A percentile compares a stretch with the other conserved stretches of the same genome.
phyloP scores from a whole-genome alignment of 2,113 vertebrate species.

The Alaudala cheleensis region DNA sequence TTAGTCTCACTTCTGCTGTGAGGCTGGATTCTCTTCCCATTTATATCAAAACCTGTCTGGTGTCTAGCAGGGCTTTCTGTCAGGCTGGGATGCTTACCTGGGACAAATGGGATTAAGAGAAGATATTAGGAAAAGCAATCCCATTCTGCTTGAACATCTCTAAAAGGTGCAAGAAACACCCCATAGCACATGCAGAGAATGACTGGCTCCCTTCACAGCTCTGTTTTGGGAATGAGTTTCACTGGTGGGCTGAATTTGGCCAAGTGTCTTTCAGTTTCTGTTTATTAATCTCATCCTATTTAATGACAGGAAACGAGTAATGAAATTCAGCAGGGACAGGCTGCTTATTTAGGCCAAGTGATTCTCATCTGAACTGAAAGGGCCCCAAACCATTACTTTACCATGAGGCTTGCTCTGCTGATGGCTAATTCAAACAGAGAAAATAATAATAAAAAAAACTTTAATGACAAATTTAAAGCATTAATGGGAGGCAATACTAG shows the following conservation, averaged over 20 bases:
- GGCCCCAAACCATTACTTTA: background rate
- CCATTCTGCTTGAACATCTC: background rate
- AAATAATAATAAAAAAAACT: background rate
- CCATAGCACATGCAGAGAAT: background rate
- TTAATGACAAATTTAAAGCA: background rate
- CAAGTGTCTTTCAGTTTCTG: background rate
- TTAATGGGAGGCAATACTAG: background rate
- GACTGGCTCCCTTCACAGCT: background rate
- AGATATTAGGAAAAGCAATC: background rate
- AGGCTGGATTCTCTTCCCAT: background rate
- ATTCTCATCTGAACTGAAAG: background rate
- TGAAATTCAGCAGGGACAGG: conserved; percentile 7
- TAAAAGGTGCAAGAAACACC: background rate
- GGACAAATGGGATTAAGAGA: background rate
- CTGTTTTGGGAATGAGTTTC: background rate
- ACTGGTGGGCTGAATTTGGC: background rate
- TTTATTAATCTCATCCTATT: conserved; percentile 20
- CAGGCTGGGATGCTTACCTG: background rate
- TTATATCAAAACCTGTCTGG: background rate
- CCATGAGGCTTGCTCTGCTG: background rate
- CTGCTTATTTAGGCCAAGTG: background rate
- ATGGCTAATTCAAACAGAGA: background rate
- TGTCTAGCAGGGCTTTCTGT: background rate
- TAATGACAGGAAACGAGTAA: conserved; percentile 54
- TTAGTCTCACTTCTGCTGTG: background rate